A percentile compares a stretch with the other conserved stretches of the same genome.
phyloP scores from a whole-genome alignment of 2,797 vertebrate species.

The Propithecus perrieri region DNA sequence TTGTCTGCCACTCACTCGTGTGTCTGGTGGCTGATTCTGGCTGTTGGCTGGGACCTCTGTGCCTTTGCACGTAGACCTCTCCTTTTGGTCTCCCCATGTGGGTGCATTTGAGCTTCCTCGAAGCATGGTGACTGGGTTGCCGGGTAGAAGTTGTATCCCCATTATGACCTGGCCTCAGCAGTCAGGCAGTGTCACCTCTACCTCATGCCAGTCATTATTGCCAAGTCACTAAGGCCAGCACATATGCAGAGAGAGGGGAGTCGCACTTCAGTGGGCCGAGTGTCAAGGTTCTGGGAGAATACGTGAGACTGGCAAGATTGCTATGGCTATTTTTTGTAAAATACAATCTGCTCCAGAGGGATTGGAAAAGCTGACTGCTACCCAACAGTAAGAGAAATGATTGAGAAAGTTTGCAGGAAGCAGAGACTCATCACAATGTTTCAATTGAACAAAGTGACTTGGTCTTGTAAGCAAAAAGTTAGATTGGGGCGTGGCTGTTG shows the following conservation, averaged over 20 bases:
- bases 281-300: not conserved
- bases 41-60: not conserved
- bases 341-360: not conserved
- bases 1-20: accelerated
- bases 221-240: not conserved
- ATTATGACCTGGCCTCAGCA: not conserved
- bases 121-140: not conserved
- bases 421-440: not conserved
- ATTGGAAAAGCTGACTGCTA: not conserved
- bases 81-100: not conserved
- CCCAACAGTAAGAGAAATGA: not conserved
- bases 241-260: not conserved
- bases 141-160: not conserved
- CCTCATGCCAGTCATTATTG: not conserved
- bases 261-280: not conserved
- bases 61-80: not conserved
- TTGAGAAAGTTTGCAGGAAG: not conserved
- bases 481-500: not conserved
- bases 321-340: not conserved
- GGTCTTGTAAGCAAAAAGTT: not conserved
- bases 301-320: accelerated
- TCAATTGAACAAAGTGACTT: not conserved
- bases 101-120: not conserved
- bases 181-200: not conserved
- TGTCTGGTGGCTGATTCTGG: not conserved